Conservation (phyloP, 2,797 vertebrate genomes). For the Sebastes baramenuke region DNA sequence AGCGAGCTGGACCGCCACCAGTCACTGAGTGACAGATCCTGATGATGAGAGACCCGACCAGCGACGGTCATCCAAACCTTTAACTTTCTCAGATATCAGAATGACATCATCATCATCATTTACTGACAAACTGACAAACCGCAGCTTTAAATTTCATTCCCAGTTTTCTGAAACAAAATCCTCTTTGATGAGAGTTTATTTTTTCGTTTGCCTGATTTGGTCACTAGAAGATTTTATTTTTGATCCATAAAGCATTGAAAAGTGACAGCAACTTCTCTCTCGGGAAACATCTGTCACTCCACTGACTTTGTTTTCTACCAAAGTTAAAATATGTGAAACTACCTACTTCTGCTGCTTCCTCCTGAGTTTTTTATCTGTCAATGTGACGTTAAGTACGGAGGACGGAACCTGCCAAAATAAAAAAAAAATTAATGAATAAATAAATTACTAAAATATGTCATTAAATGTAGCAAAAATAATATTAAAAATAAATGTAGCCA, state of each 20-base stretch:
- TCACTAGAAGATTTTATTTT: background rate
- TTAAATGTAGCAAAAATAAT: too few relatives aligned
- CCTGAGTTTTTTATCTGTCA: too few relatives aligned
- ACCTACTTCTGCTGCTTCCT: too few relatives aligned
- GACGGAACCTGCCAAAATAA: too few relatives aligned
- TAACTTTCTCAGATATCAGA: background rate
- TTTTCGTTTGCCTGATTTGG: background rate
- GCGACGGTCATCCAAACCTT: background rate
- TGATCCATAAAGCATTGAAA: background rate
- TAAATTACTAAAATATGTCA: too few relatives aligned
- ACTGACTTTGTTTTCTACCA: too few relatives aligned
- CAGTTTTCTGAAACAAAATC: background rate
- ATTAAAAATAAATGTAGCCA: too few relatives aligned
- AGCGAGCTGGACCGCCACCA: background rate
- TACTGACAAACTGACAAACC: background rate
- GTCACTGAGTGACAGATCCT: background rate
- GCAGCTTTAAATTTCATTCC: background rate
- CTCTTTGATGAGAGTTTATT: background rate
- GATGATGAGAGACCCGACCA: background rate
- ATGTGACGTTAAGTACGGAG: too few relatives aligned
- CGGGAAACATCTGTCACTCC: too few relatives aligned
- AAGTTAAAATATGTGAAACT: too few relatives aligned
- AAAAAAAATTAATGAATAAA: too few relatives aligned
- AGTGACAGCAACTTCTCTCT: background rate
- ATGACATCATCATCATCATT: background rate